These are phyloP conservation scores for Sebastes oblongus DNA, from an alignment of 2,797 vertebrate species.

Conservation along the genomic window DNA sequence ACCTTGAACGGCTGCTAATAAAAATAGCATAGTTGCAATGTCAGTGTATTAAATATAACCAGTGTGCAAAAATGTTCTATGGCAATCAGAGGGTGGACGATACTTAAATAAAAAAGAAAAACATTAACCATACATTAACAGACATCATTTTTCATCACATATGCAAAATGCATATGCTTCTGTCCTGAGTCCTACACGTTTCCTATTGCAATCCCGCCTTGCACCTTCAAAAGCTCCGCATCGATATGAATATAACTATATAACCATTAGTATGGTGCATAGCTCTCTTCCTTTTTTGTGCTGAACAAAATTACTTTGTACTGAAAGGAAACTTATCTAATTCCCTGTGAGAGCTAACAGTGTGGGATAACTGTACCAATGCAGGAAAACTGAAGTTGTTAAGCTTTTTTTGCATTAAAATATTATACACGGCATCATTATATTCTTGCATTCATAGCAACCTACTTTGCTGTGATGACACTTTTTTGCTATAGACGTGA, in stretches of 20 bases:
- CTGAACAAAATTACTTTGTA: neutral
- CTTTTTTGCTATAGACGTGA: neutral
- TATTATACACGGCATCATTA: neutral
- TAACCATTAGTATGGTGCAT: too few species aligned
- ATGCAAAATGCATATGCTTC: neutral
- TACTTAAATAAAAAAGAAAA: too few species aligned
- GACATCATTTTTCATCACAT: neutral
- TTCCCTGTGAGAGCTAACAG: neutral
- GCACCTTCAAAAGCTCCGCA: neutral
- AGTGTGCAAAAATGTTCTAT: neutral
- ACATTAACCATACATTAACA: neutral
- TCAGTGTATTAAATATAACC: neutral
- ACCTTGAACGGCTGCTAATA: neutral
- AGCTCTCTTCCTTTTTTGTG: too few species aligned
- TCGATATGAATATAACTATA: too few species aligned
- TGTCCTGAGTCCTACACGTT: neutral
- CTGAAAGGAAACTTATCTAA: too few species aligned
- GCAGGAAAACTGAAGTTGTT: neutral
- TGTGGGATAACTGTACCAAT: neutral
- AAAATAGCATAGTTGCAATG: neutral
- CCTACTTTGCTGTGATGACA: neutral
- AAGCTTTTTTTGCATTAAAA: neutral
- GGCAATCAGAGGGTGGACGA: neutral
- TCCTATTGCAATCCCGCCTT: neutral
- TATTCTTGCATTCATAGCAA: neutral